Base-by-base conservation (phyloP, 2,888 invertebrate species). In the Microdon myrmicae region DNA sequence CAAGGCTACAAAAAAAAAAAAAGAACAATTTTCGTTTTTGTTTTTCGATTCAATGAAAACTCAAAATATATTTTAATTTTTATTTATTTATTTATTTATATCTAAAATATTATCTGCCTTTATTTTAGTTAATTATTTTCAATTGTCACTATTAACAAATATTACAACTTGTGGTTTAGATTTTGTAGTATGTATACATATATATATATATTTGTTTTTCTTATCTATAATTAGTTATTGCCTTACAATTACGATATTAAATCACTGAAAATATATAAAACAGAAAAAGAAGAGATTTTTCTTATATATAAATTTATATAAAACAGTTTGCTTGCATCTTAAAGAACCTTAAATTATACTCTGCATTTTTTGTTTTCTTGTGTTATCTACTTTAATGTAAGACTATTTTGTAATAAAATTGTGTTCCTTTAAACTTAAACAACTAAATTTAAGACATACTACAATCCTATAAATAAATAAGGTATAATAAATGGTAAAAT, bases 71-170 rank as follows among this genome's bases (percentile, higher is more conserved):
- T 17, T 49, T 61, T 34, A 34, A 61, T 55, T n/a, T n/a, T n/a
- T n/a, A 41, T 49, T 55, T 53, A 44, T 61, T 48, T 55, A 37
- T 58, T 39, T 48, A 17, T 49, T 61, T 44, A 61, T 38, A 49
- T 61, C 61, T 61, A 61, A 61, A 55, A n/a, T 44, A 61, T 56
- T 53, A 45, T 47, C 47, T 34, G 14, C 31, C 26, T 39, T 48
- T 19, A 22, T 13, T 54, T 48, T 38, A 43, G 31, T 54, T 16
- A 34, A 35, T 61, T 41, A 22, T 32, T 41, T 35, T 43, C 61
- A 61, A 61, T 61, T 61, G 61, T 49, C 61, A 56, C 61, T 61
- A 61, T 55, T 61, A 61, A 61, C 61, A 56, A 56, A 61, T 61
- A 45, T 64, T 56, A 58, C 37, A 51, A 34, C 17, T 56, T 61